Evolutionary conservation across 2,888 invertebrate genomes (phyloP), one percentile per base, ranked within the genome.

Genomic region (Acrobasis repandana): DNA sequence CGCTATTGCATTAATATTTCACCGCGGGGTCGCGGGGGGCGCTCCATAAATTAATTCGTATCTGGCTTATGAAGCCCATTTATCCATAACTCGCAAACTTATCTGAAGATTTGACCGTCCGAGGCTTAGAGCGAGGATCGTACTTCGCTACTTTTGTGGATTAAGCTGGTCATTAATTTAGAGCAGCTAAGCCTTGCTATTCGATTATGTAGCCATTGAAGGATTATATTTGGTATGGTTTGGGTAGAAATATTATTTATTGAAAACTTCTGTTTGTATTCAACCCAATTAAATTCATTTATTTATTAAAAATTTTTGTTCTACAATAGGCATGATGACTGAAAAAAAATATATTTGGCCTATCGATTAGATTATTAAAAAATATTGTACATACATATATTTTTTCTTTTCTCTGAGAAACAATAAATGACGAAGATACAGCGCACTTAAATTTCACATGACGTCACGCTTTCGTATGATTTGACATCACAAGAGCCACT

Each of bases 61-160:
- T 74, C 75, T 67, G 79, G 82, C 80, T 84, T 84, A 83, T 81
- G 79, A 82, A 76, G 76, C 77, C 75, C 75, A 82, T 82, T 81
- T 79, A 80, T 77, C 78, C 81, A 71, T 64, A 76, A 77, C 77
- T 74, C 73, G 65, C 66, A 75, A 77, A 82, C 73, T 79, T 82
- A 79, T 77, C 71, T 48, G 67, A 75, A 73, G 74, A 76, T 74
- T 75, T 70, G 68, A 69, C 67, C 68, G 64, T 63, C 70, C 70
- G 67, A 68, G 69, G 71, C 43, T 43, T 43, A 43, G 5, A 43
- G 43, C 11, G 43, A n/a, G 14, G 43, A 14, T 67, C 69, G 66
- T 62, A 67, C 66, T 70, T 66, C 66, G 65, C 68, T 68, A 65
- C 70, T 70, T 68, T 65, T 61, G 61, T 65, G 75, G 71, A 74